Evolutionary conservation across 2,888 invertebrate genomes (phyloP), one percentile per base, ranked within the genome.

Genomic region (Chironomus tentans): DNA sequence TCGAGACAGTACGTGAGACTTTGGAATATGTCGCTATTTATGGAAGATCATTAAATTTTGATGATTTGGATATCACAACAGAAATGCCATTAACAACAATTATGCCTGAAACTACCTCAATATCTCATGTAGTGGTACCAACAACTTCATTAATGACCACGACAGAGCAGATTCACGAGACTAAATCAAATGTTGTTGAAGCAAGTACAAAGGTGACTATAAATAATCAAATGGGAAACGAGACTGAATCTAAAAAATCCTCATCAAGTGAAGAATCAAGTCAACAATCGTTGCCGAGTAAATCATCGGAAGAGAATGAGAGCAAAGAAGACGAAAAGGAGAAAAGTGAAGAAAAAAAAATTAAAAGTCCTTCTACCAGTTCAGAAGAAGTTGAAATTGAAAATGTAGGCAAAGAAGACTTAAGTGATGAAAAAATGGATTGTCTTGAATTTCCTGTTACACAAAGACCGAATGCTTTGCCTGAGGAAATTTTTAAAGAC

Each of bases 241-340:
- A 46, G 10, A n/a, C 18, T 18, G 65, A 65, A 4, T 65, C 13
- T 21, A 21, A 47, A 69, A 28, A 38, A 13, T n/a, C 28, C 2
- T 24, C 22, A 38, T 15, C 38, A 46, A 46, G 38, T 56, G 56
- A 56, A 15, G 56, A 56, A 56, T 50, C 28, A n/a, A 18, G n/a
- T 22, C 68, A 68, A 28, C 38, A 68, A 68, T 15, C 68, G 28
- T 68, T 28, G 15, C 48, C 70, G 3, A 47, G 47, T 10, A 70
- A 70, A 12, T 70, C 70, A n/a, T 70, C 70, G 4, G 70, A 72
- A 38, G 72, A 72, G 38, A 38, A 50, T 50, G 15, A 56, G 24
- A 50, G n/a, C 13, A 61, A 28, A 61, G 38, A 38, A 10, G 28
- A 28, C 5, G 38, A 38, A 10, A 38, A 38, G 2, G 38, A 38